Percentiles rank a stretch among this genome's conserved stretches.
Conservation (phyloP, 2,797 vertebrate genomes). For the Parambassis ranga region DNA sequence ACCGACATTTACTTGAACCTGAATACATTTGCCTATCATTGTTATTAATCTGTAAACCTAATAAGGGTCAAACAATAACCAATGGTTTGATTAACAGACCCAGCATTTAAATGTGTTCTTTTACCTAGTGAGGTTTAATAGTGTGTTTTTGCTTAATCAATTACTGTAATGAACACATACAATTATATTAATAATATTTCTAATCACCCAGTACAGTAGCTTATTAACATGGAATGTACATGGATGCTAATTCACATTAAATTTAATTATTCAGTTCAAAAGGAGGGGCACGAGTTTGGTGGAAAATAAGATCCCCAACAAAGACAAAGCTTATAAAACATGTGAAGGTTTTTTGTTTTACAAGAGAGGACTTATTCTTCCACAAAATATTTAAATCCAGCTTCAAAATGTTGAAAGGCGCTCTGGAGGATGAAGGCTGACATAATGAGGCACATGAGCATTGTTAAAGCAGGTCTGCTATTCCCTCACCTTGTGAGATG, state of each 20-base stretch:
- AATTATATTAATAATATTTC: not conserved
- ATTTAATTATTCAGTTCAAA: not conserved
- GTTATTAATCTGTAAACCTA: too few relatives aligned
- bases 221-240: not conserved
- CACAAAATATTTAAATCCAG: not conserved
- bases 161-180: not conserved
- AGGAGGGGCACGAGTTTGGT: not conserved
- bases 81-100: too few relatives aligned
- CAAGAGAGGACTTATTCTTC: too few relatives aligned
- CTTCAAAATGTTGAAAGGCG: too few relatives aligned
- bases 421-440: slow-evolving; percentile 48
- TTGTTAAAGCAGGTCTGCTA: slow-evolving; percentile 62
- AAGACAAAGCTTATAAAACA: too few relatives aligned
- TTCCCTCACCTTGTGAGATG: slow-evolving; percentile 53
- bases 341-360: too few relatives aligned
- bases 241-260: not conserved
- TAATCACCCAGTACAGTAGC: not conserved
- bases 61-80: too few relatives aligned
- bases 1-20: too few relatives aligned
- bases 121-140: too few relatives aligned
- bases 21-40: too few relatives aligned
- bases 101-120: too few relatives aligned
- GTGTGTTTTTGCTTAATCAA: not conserved
- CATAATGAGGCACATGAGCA: slow-evolving; percentile 64
- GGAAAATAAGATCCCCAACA: too few relatives aligned